Evolutionary conservation across 1,140 invertebrate genomes (phyloP).

Genomic region (Sycophaga agraensis): DNA sequence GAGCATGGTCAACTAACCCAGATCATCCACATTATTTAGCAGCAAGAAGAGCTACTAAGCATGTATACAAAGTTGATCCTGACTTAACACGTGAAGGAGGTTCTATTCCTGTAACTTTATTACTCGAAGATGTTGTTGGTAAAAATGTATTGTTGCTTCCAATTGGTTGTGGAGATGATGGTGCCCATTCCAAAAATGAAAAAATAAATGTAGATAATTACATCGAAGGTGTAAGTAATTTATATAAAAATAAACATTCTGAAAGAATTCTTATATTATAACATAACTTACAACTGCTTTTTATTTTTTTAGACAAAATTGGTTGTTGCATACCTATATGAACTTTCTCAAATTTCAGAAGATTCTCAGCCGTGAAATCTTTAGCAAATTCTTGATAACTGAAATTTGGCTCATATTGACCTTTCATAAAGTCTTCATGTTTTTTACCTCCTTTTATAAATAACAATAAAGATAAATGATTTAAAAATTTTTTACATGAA

Average conservation of each 20-base stretch:
- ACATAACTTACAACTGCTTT: too few relatives aligned
- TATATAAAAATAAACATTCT: conserved; percentile 1
- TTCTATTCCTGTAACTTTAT: conserved; percentile 93
- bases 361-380: conserved; percentile 72
- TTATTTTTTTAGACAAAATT: conserved; percentile 76
- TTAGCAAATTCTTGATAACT: conserved; percentile 85
- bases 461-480: conserved; percentile 2
- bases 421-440: conserved; percentile 68
- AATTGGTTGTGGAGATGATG: conserved; percentile 90
- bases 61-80: conserved; percentile 89
- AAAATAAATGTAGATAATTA: conserved; percentile 92
- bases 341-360: conserved; percentile 68
- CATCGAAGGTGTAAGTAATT: conserved; percentile 82
- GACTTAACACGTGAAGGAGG: conserved; percentile 95
- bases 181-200: conserved; percentile 98
- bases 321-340: conserved; percentile 80
- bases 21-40: conserved; percentile 90
- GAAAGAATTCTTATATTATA: too few relatives aligned
- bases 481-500: neutral
- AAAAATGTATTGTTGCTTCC: conserved; percentile 93
- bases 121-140: conserved; percentile 83
- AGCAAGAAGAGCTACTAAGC: conserved; percentile 80
- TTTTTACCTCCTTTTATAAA: conserved; percentile 23
- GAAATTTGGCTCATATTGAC: conserved; percentile 77
- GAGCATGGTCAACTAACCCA: conserved; percentile 89